Conservation (phyloP, 2,113 vertebrate species). For the Emydocephalus ijimae region DNA sequence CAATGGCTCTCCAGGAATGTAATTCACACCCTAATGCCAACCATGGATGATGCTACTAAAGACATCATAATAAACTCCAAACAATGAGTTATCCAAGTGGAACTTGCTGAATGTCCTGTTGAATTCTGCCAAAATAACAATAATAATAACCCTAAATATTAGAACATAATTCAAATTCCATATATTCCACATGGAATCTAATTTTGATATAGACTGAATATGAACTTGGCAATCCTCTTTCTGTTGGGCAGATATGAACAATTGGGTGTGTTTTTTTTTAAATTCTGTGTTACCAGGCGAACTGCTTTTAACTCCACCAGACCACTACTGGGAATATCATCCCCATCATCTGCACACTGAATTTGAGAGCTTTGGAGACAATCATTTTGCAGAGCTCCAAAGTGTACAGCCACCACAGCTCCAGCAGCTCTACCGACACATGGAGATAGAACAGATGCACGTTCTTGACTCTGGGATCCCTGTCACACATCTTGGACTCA, state of each 20-base stretch:
- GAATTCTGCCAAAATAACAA: not conserved
- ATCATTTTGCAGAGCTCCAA: slow-evolving; percentile 94
- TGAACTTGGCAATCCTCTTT: not conserved
- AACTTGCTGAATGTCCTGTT: not conserved
- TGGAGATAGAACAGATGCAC: slow-evolving; percentile 82
- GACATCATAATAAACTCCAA: not conserved
- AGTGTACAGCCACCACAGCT: slow-evolving; percentile 88
- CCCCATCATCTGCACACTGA: slow-evolving; percentile 81
- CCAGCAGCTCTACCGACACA: slow-evolving; percentile 83
- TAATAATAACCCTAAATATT: not conserved
- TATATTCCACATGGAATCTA: not conserved
- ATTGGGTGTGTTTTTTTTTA: not conserved
- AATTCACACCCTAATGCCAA: not conserved
- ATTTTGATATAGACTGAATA: not conserved
- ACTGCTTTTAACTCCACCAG: slow-evolving; percentile 57
- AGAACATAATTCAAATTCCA: not conserved
- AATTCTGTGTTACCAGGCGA: slow-evolving; percentile 15
- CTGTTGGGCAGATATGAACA: not conserved
- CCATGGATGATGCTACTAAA: not conserved
- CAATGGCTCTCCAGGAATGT: not conserved
- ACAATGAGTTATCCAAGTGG: not conserved
- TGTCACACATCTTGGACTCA: slow-evolving; percentile 68
- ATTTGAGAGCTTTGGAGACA: slow-evolving; percentile 87
- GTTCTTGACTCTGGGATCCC: slow-evolving; percentile 82
- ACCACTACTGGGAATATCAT: slow-evolving; percentile 92